Base-by-base conservation (phyloP, 1,140 invertebrate genomes). In the Hestina assimilis region DNA sequence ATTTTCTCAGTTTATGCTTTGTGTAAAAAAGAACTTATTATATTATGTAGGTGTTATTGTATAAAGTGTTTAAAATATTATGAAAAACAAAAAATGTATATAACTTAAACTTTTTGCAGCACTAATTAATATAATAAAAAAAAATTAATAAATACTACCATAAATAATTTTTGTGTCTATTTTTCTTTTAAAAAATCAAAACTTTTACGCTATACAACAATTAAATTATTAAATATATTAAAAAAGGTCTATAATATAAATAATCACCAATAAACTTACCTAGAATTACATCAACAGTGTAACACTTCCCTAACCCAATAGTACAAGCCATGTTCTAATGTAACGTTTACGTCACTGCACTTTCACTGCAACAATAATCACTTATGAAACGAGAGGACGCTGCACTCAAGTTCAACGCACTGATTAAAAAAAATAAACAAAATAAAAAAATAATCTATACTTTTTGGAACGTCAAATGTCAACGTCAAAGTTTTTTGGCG, bases 291-390 rank as follows among this genome's bases (percentile, higher is more conserved):
- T 60, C 53, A 60, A 71, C 21, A 63, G 72, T 66, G 62, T 75
- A 68, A 66, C 68, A 78, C 69, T 81, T 83, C 75, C 80, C 74
- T 64, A 83, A 68, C 67, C 67, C 67, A 62, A 65, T 64, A 58
- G 68, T 68, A 75, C 77, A 69, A 72, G 80, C 71, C 80, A 86
- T 75, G 53, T 71, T 78, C 73, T 78, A 83, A 82, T 79, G 75
- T 83, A 80, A 77, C 54, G 63, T 42, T 82, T 81, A 76, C 83
- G 80, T 83, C 78, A 83, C 75, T 62, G 29, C 83, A 86, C 83
- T 86, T 86, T 86, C 83, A 86, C 83, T 82, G 57, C 59, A 79
- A 79, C 75, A 82, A n/a, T 70, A 73, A 79, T 60, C 76, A 83
- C 81, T 80, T 80, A 84, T 76, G 79, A 76, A 79, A 81, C 71